Conservation (phyloP, 2,888 invertebrate genomes). For the Platycnemis pennipes region DNA sequence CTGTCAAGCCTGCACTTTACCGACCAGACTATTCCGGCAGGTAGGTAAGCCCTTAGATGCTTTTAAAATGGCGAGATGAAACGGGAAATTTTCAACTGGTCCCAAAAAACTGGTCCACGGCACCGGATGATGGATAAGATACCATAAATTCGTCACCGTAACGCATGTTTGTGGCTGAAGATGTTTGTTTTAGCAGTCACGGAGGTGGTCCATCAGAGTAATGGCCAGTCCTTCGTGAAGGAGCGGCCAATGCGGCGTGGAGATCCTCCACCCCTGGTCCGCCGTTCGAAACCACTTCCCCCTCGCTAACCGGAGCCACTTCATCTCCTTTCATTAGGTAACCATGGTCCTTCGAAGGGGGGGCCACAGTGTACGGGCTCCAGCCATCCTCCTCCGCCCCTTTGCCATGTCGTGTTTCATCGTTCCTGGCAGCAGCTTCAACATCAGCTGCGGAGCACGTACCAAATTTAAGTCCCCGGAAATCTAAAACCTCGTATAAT, state of each 20-base stretch:
- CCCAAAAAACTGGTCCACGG: no score
- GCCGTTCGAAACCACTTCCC: neutral
- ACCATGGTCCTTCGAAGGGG: neutral
- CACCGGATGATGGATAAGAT: no score
- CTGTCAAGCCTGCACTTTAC: no score
- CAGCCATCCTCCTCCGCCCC: neutral
- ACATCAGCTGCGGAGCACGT: constrained; percentile 65
- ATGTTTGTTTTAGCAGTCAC: no score
- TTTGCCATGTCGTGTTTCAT: constrained; percentile 29
- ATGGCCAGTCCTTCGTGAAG: neutral
- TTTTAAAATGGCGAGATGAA: no score
- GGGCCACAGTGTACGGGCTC: neutral
- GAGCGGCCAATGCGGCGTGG: neutral
- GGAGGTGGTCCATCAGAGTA: no score
- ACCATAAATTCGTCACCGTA: no score
- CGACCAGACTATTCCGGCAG: no score
- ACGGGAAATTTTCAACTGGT: no score
- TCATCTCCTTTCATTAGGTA: neutral
- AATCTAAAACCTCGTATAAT: constrained; percentile 56
- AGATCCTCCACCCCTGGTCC: neutral
- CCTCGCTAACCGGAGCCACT: neutral
- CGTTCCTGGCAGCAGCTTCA: constrained; percentile 1
- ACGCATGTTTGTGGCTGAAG: no score
- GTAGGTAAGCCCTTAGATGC: no score
- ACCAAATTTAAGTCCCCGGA: constrained; percentile 56